phyloP scores from a whole-genome alignment of 2,113 vertebrate genomes.

The Pipra filicauda region DNA sequence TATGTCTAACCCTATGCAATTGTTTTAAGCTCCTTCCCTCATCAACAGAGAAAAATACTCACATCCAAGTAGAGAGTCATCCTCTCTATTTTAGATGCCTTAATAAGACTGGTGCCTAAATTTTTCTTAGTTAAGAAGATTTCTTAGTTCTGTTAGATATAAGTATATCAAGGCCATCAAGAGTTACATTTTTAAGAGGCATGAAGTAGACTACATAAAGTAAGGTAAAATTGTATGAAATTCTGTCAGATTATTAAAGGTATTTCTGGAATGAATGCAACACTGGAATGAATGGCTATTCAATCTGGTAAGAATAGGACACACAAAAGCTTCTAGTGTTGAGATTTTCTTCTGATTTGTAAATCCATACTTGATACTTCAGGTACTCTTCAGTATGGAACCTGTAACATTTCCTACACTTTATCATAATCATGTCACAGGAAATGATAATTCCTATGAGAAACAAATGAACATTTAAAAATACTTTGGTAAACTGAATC shows the following conservation, averaged over 20 bases:
- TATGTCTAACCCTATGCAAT: background rate
- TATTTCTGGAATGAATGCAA: background rate
- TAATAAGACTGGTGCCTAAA: background rate
- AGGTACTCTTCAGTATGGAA: background rate
- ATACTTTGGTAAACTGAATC: background rate
- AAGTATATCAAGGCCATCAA: background rate
- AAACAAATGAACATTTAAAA: background rate
- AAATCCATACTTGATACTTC: background rate
- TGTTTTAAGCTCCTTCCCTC: background rate
- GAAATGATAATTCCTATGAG: background rate
- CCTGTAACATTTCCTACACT: background rate
- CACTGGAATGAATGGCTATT: background rate
- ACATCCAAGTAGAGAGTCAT: background rate
- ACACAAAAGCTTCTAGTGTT: background rate
- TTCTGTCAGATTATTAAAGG: background rate
- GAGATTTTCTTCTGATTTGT: background rate
- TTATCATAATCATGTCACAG: background rate
- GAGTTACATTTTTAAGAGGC: background rate
- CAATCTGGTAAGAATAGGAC: background rate
- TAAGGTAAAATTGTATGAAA: background rate
- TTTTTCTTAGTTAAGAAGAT: background rate
- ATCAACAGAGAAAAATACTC: background rate
- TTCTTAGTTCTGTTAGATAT: background rate
- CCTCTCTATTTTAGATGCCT: background rate
- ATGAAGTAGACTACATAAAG: background rate